Evolutionary conservation across 2,113 vertebrate species (phyloP).

Genomic region (Malaclemys terrapin): DNA sequence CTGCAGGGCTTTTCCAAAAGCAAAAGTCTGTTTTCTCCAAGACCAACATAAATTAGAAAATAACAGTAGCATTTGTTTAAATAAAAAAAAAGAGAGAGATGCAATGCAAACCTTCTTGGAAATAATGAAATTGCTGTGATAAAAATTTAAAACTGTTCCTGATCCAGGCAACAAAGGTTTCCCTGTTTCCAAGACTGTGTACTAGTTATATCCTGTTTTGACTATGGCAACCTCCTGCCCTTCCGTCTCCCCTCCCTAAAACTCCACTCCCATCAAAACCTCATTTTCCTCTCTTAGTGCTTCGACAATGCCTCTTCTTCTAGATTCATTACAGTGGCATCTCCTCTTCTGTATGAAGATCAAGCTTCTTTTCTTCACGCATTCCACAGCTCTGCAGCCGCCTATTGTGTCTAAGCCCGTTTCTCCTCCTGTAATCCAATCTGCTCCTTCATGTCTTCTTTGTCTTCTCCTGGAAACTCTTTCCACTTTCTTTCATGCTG

Average conservation of each 20-base stretch:
- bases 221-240: not conserved
- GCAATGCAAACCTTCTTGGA: not conserved
- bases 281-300: not conserved
- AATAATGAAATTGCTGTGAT: not conserved
- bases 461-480: not conserved
- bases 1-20: not conserved
- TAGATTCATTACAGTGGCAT: conserved; percentile 3
- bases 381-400: not conserved
- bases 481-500: not conserved
- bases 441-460: not conserved
- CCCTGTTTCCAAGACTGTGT: not conserved
- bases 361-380: not conserved
- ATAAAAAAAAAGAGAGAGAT: not conserved
- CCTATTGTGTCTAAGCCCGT: not conserved
- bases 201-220: not conserved
- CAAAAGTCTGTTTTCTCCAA: conserved; percentile 15
- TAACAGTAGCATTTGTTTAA: not conserved
- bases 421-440: not conserved
- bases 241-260: not conserved
- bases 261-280: not conserved
- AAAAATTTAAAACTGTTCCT: not conserved
- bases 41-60: not conserved
- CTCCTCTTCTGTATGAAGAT: not conserved
- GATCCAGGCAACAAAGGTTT: not conserved
- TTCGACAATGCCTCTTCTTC: not conserved